Conservation (phyloP, 2,113 vertebrate genomes). For the Cryptotis parvus region DNA sequence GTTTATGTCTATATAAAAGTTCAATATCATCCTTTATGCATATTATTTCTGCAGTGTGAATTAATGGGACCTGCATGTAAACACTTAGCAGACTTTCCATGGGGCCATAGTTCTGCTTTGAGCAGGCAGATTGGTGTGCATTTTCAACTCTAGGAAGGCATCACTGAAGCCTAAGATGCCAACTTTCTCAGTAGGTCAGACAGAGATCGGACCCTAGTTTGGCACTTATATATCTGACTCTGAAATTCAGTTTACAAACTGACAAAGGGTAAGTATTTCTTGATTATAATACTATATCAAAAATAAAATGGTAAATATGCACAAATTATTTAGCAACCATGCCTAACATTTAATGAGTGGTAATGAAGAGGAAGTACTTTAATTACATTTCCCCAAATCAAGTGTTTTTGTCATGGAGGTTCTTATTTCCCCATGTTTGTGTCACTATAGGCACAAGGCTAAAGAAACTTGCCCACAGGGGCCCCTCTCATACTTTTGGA, state of each 20-base stretch:
- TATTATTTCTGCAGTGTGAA: not conserved
- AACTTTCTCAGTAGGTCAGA: not conserved
- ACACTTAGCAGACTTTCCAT: not conserved
- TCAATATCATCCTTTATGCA: not conserved
- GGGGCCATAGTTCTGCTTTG: not conserved
- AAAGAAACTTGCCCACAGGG: too few species aligned
- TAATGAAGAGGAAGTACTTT: not conserved
- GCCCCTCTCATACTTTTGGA: too few species aligned
- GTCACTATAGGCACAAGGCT: too few species aligned
- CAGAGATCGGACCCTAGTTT: not conserved
- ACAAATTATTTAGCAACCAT: not conserved
- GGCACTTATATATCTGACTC: not conserved
- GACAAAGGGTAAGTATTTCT: not conserved
- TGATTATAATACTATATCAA: not conserved
- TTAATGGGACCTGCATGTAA: not conserved
- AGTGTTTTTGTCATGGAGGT: not conserved
- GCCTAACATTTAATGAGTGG: not conserved
- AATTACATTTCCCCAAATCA: not conserved
- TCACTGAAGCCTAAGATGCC: too few species aligned
- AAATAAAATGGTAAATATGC: not conserved
- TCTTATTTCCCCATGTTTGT: too few species aligned
- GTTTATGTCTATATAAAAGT: not conserved
- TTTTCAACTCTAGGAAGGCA: too few species aligned
- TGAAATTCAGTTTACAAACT: not conserved
- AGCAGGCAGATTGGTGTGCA: not conserved